Base-by-base conservation (phyloP, 1,140 invertebrate species). In the Zaprionus davidi region DNA sequence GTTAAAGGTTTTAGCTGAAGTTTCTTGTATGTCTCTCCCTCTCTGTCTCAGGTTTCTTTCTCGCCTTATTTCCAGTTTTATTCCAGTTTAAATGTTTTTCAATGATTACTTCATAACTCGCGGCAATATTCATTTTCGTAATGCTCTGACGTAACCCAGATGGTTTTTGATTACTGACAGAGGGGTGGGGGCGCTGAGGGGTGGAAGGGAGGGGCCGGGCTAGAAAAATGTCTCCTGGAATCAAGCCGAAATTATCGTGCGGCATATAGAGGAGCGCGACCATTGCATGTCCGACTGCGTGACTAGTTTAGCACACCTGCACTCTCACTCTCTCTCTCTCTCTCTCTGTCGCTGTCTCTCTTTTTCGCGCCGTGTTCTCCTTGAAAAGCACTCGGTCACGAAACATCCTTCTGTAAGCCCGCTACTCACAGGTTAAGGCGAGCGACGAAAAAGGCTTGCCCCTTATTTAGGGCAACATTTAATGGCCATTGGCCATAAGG, bases 401-500 rank as follows among this genome's bases (percentile, higher is more conserved):
- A 90, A 88, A 81, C 82, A 76, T 71, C 74, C 69, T 77, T 73
- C 70, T 63, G 58, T 72, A 74, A 73, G 36, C 63, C 69, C 69
- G 65, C 75, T 73, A 73, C 75, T 77, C 75, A 46, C 41, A 63
- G 64, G 75, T 57, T 73, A 77, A 73, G 64, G 70, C 75, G 58
- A 77, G 71, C 75, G 67, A 71, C 17, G 31, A 71, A 78, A 90
- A 88, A 90, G 84, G 84, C 84, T 88, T 90, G 85, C 78, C 81
- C 84, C 78, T 88, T 87, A 90, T 90, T 90, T 88, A 71, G 87
- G 85, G 85, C 84, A 88, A 84, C 84, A 88, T 88, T 88, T 90
- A 88, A 88, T 88, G 84, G 78, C 85, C 84, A 88, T 51, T 88
- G 85, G 81, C 85, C 82, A 88, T 88, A 80, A 75, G 77, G 84